These are phyloP conservation scores for Echiichthys vipera DNA, from an alignment of 2,797 vertebrate species.

Conservation along the genomic window DNA sequence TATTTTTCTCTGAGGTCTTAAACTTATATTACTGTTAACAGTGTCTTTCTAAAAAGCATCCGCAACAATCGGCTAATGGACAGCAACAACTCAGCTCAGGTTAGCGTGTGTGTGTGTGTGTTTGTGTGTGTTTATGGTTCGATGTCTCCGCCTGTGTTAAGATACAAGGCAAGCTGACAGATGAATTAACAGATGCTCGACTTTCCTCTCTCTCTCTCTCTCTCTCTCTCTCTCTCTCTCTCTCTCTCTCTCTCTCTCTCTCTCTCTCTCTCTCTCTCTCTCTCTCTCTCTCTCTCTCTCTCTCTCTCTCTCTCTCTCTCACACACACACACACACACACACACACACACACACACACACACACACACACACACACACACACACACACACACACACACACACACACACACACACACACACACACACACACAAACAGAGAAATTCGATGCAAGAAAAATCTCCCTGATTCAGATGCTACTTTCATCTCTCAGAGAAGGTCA, in stretches of 20 bases:
- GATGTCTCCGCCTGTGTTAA: slow-evolving; percentile 18
- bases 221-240: neutral
- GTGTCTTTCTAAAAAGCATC: slow-evolving; percentile 41
- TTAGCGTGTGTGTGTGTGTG: slow-evolving; percentile 31
- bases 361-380: neutral
- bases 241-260: too few relatives aligned
- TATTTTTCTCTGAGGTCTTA: slow-evolving; percentile 48
- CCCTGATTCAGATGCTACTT: slow-evolving; percentile 21
- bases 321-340: too few relatives aligned
- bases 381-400: neutral
- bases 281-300: too few relatives aligned
- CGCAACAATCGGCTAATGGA: slow-evolving; percentile 72
- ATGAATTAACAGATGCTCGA: slow-evolving; percentile 27
- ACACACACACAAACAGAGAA: neutral
- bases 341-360: neutral
- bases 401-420: neutral
- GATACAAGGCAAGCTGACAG: slow-evolving; percentile 32
- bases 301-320: too few relatives aligned
- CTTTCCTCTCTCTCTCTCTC: slow-evolving; percentile 1
- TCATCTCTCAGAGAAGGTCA: slow-evolving; percentile 34
- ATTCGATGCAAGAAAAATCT: neutral
- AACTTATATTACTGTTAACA: slow-evolving; percentile 43
- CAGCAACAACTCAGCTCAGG: slow-evolving; percentile 40
- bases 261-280: too few relatives aligned
- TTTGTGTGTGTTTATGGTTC: slow-evolving; percentile 8